Conservation (phyloP, 2,113 vertebrate genomes). For the Tragelaphus imberbis region DNA sequence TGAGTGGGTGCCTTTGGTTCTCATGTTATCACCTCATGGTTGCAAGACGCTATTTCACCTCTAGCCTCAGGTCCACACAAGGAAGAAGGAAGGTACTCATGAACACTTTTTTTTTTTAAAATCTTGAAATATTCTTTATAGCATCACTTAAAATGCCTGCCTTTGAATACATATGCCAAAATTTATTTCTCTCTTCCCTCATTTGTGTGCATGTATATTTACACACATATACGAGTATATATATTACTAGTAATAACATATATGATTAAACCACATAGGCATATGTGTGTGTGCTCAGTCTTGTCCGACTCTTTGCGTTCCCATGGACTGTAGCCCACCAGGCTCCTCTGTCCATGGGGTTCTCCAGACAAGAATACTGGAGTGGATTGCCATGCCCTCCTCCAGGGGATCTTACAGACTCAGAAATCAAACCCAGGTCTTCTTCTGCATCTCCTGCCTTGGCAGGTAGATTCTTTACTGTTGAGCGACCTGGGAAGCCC, state of each 20-base stretch:
- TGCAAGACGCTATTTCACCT: background rate
- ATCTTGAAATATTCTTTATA: background rate
- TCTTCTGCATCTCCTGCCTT: background rate
- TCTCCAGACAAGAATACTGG: background rate
- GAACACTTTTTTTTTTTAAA: background rate
- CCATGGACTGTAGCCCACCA: background rate
- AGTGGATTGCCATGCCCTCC: background rate
- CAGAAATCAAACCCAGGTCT: background rate
- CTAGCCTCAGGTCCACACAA: background rate
- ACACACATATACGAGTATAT: background rate
- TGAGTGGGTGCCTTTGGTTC: background rate
- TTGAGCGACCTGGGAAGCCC: background rate
- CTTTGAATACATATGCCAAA: background rate
- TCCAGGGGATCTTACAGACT: background rate
- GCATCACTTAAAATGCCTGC: background rate
- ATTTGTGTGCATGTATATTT: background rate
- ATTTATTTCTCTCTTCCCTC: background rate
- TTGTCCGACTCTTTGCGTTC: rapidly evolving
- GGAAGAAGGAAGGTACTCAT: background rate
- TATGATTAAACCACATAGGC: background rate
- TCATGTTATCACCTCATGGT: background rate
- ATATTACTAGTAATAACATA: background rate
- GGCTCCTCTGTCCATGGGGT: background rate
- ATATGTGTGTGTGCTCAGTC: background rate
- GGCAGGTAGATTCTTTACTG: background rate